Evolutionary conservation across 2,113 vertebrate species (phyloP).

Genomic region (Podarcis muralis): DNA sequence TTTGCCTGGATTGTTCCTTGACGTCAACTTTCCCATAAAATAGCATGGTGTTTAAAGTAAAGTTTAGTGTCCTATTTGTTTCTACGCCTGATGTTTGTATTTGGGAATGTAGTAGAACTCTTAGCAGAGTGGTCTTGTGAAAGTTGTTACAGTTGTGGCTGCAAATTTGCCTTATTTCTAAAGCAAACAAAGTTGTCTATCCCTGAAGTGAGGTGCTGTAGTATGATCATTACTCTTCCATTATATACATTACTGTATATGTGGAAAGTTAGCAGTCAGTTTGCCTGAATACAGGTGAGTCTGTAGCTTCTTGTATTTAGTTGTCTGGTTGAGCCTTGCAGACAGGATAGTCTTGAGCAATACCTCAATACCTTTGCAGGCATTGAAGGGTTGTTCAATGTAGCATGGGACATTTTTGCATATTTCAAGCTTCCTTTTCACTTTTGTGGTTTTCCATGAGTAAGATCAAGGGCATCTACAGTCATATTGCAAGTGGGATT

Average conservation of each 20-base stretch:
- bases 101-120: not conserved
- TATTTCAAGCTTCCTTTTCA: not conserved
- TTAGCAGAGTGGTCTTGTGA: not conserved
- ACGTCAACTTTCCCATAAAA: not conserved
- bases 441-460: not conserved
- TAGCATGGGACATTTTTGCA: not conserved
- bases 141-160: not conserved
- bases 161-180: not conserved
- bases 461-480: not conserved
- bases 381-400: not conserved
- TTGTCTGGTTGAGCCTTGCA: not conserved
- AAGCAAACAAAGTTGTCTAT: not conserved
- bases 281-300: not conserved
- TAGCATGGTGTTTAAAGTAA: not conserved
- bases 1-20: not conserved
- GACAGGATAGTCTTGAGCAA: not conserved
- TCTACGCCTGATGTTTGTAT: no score
- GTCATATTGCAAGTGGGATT: not conserved
- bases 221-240: not conserved
- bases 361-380: not conserved
- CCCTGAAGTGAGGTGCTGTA: not conserved
- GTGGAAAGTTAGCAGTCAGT: not conserved
- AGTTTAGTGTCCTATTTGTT: not conserved
- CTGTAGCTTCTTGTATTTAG: not conserved
- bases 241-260: no score